Base-by-base conservation (phyloP, 2,113 vertebrate species). In the Excalfactoria chinensis region DNA sequence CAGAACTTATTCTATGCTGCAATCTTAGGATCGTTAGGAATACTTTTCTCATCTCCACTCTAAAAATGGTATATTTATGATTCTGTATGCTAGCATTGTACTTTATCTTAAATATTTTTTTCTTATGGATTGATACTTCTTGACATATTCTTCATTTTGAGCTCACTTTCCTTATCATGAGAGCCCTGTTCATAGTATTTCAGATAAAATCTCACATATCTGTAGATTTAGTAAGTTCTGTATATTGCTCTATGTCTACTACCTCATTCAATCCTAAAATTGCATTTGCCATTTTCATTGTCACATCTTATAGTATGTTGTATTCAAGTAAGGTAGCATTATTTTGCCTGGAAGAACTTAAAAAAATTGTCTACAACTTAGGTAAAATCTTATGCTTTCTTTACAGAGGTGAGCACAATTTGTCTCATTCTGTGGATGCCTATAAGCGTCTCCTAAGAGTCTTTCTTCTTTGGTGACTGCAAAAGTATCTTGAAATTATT, bases 361-460 rank as follows among this genome's bases (percentile, higher is more conserved):
- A 30, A 4, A 28, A 0, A 1, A 14, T 35, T 59, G n/a, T 71
- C 13, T 21, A 62, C 19, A 66, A 2, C 0, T 51, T 69, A 64
- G 2, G 9, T 68, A 48, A 28, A 41, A 34, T 7, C 51, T 82
- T 49, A 34, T 60, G 68, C 8, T 76, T 75, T 23, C 3, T 75
- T 69, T 44, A 56, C 7, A 75, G 28, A 11, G 6, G 6, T 2
- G 69, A 91, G 16, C 16, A 49, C 9, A 35, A 53, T 73, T 83
- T 4, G 3, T 44, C 26, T 71, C 43, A 58, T 37, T 2, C 10
- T 17, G 9, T 28, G 88, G 35, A 62, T 22, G 4, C 3, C 22
- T 66, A 37, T 70, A 89, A 53, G 2, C 58, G 1, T 34, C 48
- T 66, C 41, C 49, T 63, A 37, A 34, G 68, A 77, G 16, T 20